Evolutionary conservation across 2,113 vertebrate species (phyloP).

Genomic region (Campylomormyrus numenius): DNA sequence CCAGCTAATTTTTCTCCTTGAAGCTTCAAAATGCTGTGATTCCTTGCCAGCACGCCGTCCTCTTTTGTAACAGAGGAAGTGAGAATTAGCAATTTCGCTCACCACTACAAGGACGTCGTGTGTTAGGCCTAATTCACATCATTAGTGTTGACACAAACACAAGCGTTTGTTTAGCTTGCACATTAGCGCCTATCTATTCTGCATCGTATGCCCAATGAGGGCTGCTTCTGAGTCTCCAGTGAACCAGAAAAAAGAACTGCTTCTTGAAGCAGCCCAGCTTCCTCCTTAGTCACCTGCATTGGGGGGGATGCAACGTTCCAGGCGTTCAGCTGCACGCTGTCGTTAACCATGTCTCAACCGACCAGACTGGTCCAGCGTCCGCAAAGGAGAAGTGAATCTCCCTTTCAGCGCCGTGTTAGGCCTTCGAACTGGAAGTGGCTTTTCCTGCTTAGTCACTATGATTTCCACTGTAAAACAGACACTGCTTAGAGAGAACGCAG

Average conservation of each 20-base stretch:
- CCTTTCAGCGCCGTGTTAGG: neutral
- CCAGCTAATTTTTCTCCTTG: neutral
- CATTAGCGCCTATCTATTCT: neutral
- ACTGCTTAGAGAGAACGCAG: neutral
- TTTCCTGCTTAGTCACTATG: neutral
- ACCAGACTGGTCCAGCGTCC: neutral
- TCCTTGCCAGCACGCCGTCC: neutral
- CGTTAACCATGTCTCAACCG: neutral
- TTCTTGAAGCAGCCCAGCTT: neutral
- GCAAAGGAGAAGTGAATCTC: neutral
- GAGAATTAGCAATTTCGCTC: neutral
- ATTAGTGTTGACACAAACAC: neutral
- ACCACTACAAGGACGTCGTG: neutral
- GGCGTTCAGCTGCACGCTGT: neutral
- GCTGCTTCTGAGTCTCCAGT: neutral
- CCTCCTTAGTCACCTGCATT: conserved; percentile 3
- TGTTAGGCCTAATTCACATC: neutral
- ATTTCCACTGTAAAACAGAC: neutral
- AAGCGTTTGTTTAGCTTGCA: neutral
- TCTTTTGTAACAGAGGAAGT: neutral
- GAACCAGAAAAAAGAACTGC: neutral
- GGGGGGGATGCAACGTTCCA: neutral
- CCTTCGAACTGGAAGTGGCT: neutral
- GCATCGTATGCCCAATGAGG: neutral
- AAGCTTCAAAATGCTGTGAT: neutral